Evolutionary conservation across 1,140 invertebrate species (phyloP).

Genomic region (Cherax destructor): DNA sequence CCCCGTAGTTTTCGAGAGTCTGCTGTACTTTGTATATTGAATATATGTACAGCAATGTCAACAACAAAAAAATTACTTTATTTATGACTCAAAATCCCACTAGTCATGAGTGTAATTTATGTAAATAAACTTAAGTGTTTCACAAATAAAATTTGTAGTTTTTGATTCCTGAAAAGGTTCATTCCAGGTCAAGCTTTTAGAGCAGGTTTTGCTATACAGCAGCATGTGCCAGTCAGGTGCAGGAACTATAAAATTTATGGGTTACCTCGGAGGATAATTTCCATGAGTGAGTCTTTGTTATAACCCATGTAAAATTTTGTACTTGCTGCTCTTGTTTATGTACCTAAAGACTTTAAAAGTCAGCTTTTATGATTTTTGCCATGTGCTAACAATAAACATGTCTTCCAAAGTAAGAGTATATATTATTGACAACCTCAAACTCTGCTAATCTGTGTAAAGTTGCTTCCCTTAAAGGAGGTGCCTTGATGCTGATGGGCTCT

Average conservation of each 20-base stretch:
- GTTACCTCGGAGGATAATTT: neutral
- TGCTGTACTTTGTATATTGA: neutral
- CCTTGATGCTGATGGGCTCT: too few relatives aligned
- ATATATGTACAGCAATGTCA: neutral
- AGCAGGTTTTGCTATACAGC: neutral
- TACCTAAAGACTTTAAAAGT: constrained; percentile 6
- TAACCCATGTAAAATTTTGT: neutral
- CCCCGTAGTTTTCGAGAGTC: too few relatives aligned
- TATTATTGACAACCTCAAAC: neutral
- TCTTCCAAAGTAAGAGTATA: neutral
- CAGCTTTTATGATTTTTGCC: constrained; percentile 13
- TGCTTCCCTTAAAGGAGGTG: neutral
- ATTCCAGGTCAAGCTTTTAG: neutral
- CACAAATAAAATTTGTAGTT: neutral
- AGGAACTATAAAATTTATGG: neutral
- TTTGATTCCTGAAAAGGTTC: neutral
- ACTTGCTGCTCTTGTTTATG: constrained; percentile 5
- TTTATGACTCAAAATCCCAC: neutral
- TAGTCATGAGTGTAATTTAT: neutral
- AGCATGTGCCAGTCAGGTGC: neutral
- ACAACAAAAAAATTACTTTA: neutral
- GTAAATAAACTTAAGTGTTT: neutral
- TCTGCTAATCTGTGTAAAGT: neutral
- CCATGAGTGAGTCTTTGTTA: neutral
- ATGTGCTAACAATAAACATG: constrained; percentile 10